Percentiles rank a stretch among this genome's conserved stretches.
phyloP scores from a whole-genome alignment of 2,888 invertebrate species.

The Ochropacha duplaris region DNA sequence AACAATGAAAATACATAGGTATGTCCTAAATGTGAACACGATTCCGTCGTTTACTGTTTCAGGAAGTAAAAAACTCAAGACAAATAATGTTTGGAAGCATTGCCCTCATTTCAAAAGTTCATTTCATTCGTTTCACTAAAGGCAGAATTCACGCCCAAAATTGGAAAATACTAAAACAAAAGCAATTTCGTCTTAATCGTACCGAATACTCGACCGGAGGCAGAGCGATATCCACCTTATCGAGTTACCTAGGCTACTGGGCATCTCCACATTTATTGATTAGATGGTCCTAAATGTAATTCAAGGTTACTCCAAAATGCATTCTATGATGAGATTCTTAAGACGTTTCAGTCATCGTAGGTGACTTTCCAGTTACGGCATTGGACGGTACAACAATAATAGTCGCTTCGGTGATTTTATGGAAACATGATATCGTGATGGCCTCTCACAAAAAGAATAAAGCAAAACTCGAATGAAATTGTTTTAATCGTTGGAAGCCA shows the following conservation, averaged over 20 bases:
- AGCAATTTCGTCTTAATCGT: slow-evolving; percentile 76
- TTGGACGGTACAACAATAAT: slow-evolving; percentile 62
- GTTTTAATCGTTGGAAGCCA: slow-evolving; percentile 80
- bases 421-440: slow-evolving; percentile 80
- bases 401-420: slow-evolving; percentile 81
- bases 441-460: slow-evolving; percentile 78
- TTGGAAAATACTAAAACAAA: slow-evolving; percentile 67
- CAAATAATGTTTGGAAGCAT: slow-evolving; percentile 18
- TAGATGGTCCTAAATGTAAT: slow-evolving; percentile 39
- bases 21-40: too few species aligned
- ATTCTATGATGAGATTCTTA: not conserved
- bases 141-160: slow-evolving; percentile 38
- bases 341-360: not conserved
- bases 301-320: not conserved
- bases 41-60: slow-evolving; percentile 1
- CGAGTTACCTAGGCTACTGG: slow-evolving; percentile 83
- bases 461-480: slow-evolving; percentile 75
- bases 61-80: slow-evolving; percentile 16
- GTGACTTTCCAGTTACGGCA: slow-evolving; percentile 45
- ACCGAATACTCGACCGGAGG: slow-evolving; percentile 77
- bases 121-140: slow-evolving; percentile 23
- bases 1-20: too few species aligned
- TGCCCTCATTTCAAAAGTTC: slow-evolving; percentile 29
- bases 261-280: slow-evolving; percentile 46
- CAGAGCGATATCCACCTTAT: slow-evolving; percentile 79